A percentile compares a stretch with the other conserved stretches of the same genome.
Evolutionary conservation across 1,140 invertebrate species (phyloP).

Genomic region (Trichoplusia ni): DNA sequence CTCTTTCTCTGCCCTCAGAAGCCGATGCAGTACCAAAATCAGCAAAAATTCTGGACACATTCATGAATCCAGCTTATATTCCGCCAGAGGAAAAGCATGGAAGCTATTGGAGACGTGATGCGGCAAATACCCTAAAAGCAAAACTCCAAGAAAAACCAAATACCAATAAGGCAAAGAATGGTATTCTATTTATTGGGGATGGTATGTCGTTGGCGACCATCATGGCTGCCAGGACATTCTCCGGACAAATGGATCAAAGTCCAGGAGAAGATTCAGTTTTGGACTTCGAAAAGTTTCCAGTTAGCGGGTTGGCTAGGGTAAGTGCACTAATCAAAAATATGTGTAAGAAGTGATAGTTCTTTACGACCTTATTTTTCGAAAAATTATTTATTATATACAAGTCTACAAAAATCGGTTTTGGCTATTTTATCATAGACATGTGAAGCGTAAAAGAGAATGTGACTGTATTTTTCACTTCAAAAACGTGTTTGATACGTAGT

Average conservation of each 20-base stretch:
- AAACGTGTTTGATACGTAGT: too few relatives aligned
- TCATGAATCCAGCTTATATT: slow-evolving; percentile 65
- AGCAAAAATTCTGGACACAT: slow-evolving; percentile 64
- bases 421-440: too few relatives aligned
- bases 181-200: slow-evolving; percentile 91
- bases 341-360: too few relatives aligned
- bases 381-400: too few relatives aligned
- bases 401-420: too few relatives aligned
- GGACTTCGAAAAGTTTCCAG: slow-evolving; percentile 90
- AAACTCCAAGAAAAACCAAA: slow-evolving; percentile 63
- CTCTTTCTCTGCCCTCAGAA: too few relatives aligned
- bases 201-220: slow-evolving; percentile 91
- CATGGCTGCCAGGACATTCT: slow-evolving; percentile 86
- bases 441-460: too few relatives aligned
- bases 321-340: too few relatives aligned
- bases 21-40: slow-evolving; percentile 58
- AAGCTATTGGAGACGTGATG: slow-evolving; percentile 64
- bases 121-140: slow-evolving; percentile 50
- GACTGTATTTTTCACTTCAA: too few relatives aligned
- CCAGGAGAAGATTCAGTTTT: slow-evolving; percentile 86
- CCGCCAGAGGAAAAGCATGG: slow-evolving; percentile 67
- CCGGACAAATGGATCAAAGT: slow-evolving; percentile 83
- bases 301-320: slow-evolving; percentile 86
- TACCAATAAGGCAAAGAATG: slow-evolving; percentile 82
- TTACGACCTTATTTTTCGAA: too few relatives aligned